A percentile compares a stretch with the other conserved stretches of the same genome.
Evolutionary conservation across 2,113 vertebrate species (phyloP).

Genomic region (Lontra canadensis): DNA sequence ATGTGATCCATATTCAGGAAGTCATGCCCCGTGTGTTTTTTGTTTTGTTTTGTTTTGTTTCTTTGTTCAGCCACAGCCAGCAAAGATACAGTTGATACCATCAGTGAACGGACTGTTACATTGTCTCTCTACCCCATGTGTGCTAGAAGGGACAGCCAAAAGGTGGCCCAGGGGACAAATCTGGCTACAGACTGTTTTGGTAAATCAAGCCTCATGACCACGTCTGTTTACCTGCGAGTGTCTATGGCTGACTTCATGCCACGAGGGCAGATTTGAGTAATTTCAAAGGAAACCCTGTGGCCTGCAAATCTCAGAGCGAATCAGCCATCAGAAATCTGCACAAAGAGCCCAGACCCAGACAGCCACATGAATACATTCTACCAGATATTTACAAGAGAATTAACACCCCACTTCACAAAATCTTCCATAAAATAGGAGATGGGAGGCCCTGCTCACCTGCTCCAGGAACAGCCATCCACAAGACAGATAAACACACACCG

Average conservation of each 20-base stretch:
- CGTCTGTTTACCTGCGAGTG: background rate
- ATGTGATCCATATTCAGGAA: background rate
- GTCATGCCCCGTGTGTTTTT: background rate
- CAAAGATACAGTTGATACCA: background rate
- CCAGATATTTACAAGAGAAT: background rate
- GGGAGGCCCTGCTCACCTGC: background rate
- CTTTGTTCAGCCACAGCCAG: background rate
- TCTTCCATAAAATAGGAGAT: background rate
- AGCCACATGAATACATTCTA: fast-evolving
- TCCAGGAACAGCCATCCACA: background rate
- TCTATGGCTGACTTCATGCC: background rate
- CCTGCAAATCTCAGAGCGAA: background rate
- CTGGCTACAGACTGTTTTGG: background rate
- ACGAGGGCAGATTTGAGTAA: background rate
- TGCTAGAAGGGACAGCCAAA: background rate
- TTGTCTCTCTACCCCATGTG: too few relatives aligned
- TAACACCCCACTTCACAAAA: background rate
- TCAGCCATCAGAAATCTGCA: background rate
- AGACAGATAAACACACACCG: background rate
- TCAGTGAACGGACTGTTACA: background rate
- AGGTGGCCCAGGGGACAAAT: background rate
- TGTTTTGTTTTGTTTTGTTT: too few relatives aligned
- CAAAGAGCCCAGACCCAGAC: background rate
- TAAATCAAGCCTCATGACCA: background rate
- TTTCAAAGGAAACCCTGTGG: background rate